Conservation (phyloP, 2,797 vertebrate species). For the Mionectes olivaceus region DNA sequence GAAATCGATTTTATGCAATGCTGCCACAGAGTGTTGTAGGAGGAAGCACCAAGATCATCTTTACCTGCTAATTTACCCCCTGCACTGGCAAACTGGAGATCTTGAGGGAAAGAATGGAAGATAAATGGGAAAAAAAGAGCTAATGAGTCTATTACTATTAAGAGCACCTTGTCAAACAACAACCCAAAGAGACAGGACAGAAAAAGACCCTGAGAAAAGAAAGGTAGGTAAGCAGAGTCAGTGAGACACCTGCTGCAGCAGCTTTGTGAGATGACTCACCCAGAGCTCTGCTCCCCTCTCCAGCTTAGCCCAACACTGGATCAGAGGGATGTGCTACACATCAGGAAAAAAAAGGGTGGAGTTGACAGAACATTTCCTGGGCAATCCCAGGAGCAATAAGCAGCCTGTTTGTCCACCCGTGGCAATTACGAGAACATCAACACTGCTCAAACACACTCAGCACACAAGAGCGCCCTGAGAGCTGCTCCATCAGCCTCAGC, state of each 20-base stretch:
- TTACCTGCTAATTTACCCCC: neutral
- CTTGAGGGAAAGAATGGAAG: neutral
- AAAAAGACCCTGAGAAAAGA: neutral
- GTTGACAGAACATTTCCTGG: slow-evolving; percentile 54
- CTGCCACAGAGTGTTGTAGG: neutral
- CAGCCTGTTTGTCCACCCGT: slow-evolving; percentile 36
- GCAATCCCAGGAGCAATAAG: slow-evolving; percentile 45
- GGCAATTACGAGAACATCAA: slow-evolving; percentile 18
- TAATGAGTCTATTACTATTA: neutral
- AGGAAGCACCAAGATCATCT: neutral
- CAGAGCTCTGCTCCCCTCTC: neutral
- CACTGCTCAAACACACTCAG: slow-evolving; percentile 6
- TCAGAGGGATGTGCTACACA: neutral
- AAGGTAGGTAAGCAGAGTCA: neutral
- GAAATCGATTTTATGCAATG: neutral
- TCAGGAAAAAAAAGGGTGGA: slow-evolving; percentile 62
- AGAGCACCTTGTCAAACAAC: neutral
- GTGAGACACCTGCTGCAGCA: slow-evolving; percentile 6
- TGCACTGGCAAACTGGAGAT: neutral
- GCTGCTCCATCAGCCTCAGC: neutral
- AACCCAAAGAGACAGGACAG: neutral
- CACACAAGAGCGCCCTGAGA: neutral
- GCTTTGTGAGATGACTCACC: slow-evolving; percentile 34
- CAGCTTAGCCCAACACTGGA: neutral
- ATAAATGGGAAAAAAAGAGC: neutral